A percentile compares a stretch with the other conserved stretches of the same genome.
phyloP scores from a whole-genome alignment of 2,113 vertebrate genomes.

The Toxotes jaculatrix region DNA sequence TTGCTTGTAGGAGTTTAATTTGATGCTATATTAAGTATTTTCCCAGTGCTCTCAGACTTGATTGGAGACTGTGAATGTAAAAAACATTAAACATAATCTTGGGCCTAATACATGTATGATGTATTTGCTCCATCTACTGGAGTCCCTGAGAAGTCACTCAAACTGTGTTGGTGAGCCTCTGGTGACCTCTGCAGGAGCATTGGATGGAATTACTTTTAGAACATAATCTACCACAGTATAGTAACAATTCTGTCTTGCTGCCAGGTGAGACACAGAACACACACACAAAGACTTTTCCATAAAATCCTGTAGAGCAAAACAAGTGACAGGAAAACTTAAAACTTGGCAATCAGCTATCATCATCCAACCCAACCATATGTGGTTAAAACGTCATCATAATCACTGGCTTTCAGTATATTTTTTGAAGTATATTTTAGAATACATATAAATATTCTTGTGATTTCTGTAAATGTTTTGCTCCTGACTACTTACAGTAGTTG shows the following conservation, averaged over 20 bases:
- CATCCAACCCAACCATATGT: too few species aligned
- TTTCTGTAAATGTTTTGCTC: too few species aligned
- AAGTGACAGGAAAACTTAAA: background rate
- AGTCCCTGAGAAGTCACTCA: background rate
- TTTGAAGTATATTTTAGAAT: too few species aligned
- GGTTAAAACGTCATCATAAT: too few species aligned
- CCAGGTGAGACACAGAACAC: background rate
- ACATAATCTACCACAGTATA: background rate
- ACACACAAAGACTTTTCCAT: background rate
- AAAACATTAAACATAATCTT: background rate
- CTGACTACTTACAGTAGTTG: too few species aligned
- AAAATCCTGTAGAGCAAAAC: background rate
- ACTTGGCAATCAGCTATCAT: too few species aligned
- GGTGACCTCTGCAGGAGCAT: constrained; percentile 64
- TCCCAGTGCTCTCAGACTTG: constrained; percentile 9
- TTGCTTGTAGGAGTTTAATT: constrained; percentile 38
- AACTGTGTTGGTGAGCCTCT: background rate
- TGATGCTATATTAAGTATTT: constrained; percentile 34
- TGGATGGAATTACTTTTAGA: background rate
- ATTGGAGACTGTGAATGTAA: background rate
- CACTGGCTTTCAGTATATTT: too few species aligned
- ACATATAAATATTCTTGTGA: too few species aligned
- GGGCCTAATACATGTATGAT: background rate
- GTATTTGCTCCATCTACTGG: constrained; percentile 50
- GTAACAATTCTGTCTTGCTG: background rate